Evolutionary conservation across 2,797 vertebrate genomes (phyloP).

Genomic region (Scomberomorus guttatus): DNA sequence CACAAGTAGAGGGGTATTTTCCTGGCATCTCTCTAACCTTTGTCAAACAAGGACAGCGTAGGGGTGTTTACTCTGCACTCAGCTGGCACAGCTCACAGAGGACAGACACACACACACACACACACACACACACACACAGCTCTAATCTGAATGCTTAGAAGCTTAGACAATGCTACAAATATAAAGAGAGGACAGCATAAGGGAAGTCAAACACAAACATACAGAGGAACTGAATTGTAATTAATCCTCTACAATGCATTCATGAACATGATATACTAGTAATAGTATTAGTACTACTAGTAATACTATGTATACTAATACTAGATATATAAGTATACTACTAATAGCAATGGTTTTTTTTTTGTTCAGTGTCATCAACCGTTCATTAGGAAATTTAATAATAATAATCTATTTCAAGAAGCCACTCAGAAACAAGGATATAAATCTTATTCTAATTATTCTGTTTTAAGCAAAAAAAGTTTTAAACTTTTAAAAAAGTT

Average conservation of each 20-base stretch:
- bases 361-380: neutral
- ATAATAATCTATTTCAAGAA: neutral
- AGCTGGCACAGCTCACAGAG: slow-evolving; percentile 53
- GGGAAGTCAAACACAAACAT: slow-evolving; percentile 20
- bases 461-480: neutral
- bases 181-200: slow-evolving; percentile 9
- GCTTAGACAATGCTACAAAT: slow-evolving; percentile 30
- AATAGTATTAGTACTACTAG: too few relatives aligned
- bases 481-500: too few relatives aligned
- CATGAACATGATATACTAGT: neutral
- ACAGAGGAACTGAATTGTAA: slow-evolving; percentile 3
- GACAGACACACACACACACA: slow-evolving; percentile 23
- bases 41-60: slow-evolving; percentile 64
- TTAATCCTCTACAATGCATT: neutral
- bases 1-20: slow-evolving; percentile 40
- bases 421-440: neutral
- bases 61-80: slow-evolving; percentile 67
- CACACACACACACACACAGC: slow-evolving; percentile 30
- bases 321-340: too few relatives aligned
- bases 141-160: slow-evolving; percentile 37
- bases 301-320: too few relatives aligned
- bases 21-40: slow-evolving; percentile 62
- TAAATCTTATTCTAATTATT: neutral
- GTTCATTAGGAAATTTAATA: neutral
- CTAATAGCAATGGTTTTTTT: too few relatives aligned